Conservation (phyloP, 2,113 vertebrate genomes). For the Proterorhinus semilunaris region DNA sequence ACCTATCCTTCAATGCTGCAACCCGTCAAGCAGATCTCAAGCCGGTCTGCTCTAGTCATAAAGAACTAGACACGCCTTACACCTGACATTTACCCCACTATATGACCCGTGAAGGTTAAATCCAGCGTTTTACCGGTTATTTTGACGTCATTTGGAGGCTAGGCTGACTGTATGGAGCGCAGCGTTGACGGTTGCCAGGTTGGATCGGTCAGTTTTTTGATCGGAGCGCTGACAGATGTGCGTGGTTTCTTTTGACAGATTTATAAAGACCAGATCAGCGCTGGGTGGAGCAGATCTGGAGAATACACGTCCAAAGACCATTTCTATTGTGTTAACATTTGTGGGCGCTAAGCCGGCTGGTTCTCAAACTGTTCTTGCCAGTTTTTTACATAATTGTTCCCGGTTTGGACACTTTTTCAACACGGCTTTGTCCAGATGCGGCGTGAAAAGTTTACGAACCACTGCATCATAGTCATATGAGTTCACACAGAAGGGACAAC, state of each 20-base stretch:
- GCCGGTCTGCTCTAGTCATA: too few relatives aligned
- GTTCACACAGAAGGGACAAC: too few relatives aligned
- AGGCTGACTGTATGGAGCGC: neutral
- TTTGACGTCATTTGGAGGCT: neutral
- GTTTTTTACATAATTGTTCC: too few relatives aligned
- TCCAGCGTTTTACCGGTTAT: neutral
- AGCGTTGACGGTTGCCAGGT: neutral
- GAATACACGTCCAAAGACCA: neutral
- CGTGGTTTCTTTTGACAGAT: conserved; percentile 6
- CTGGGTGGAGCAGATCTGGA: conserved; percentile 6
- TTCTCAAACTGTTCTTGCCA: neutral
- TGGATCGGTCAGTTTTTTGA: neutral
- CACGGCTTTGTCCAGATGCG: too few relatives aligned
- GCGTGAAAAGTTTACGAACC: too few relatives aligned
- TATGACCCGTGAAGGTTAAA: neutral
- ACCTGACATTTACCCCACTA: neutral
- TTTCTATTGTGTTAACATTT: neutral
- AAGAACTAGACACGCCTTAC: neutral
- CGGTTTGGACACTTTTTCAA: too few relatives aligned
- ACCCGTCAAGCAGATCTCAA: too few relatives aligned
- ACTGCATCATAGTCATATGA: too few relatives aligned
- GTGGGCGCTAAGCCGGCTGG: neutral
- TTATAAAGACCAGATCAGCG: neutral
- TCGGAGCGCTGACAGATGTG: neutral
- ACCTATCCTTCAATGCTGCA: too few relatives aligned